Base-by-base conservation (phyloP, 2,113 vertebrate species). In the Siniperca knerii region DNA sequence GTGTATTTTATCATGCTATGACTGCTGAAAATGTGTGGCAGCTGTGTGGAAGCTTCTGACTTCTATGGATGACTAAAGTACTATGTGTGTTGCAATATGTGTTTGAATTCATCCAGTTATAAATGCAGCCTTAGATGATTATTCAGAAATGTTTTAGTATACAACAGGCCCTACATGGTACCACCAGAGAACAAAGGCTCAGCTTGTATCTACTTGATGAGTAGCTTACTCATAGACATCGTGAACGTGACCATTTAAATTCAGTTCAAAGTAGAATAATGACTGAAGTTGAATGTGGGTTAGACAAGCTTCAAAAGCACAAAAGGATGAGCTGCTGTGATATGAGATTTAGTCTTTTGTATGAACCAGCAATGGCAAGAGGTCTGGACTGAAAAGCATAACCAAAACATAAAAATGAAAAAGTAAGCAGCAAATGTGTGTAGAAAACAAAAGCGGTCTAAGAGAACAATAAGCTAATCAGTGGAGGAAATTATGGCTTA, bases 381-480 rank as follows among this genome's bases (percentile, higher is more conserved):
- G 5, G 37, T 85, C 75, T 15, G 15, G 15, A 54, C 46, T 77
- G 66, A 85, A 72, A 82, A 37, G 66, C 48, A 64, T 79, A 72
- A 75, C 62, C 75, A 80, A 86, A 90, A 84, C 79, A 78, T 37
- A 21, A 29, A 88, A 84, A 81, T 70, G 67, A 16, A 75, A 69
- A 77, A 81, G 71, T 85, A 68, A 87, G 88, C 64, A 40, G 80
- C 65, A 25, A 90, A 75, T 86, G 69, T 79, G 81, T 62, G 78
- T 42, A 21, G 42, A 81, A 92, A 84, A 93, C 79, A 82, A 82
- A 88, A 75, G 68, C 35, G 6, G 70, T 57, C 58, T 62, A 72
- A 25, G 48, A 83, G 89, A 92, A 94, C 94, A 94, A 94, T 93
- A 77, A 84, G 82, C 88, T 93, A 91, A 94, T 94, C 91, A 93